Evolutionary conservation across 2,888 invertebrate species (phyloP), one percentile per base, ranked within the genome.

Genomic region (Nomada flava): DNA sequence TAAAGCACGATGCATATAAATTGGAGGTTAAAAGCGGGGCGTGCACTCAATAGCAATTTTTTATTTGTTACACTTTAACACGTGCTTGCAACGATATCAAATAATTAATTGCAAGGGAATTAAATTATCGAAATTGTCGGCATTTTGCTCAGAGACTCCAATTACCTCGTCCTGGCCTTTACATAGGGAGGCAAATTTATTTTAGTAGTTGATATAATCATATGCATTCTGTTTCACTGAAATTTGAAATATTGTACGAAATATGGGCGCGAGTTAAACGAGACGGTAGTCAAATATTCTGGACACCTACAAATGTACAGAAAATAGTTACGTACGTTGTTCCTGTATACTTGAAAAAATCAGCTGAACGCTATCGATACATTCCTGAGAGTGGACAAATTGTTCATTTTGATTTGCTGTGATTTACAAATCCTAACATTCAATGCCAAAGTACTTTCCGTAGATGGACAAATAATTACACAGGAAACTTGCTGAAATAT

Each of bases 1-100:
- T 76, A 59, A 72, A 36, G 74, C 71, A 70, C 59, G 86, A 86
- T 76, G 88, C 86, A 88, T 88, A 86, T 82, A 87, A 87, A 86
- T 84, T 84, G 84, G 62, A 64, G 77, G 86, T 82, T 84, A 88
- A 79, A 72, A 82, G 65, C 50, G 10, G 26, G 15, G 50, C 13
- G 59, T 44, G 75, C 68, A 59, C 36, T 18, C 55, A 62, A 71
- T 83, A 76, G 64, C 20, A 50, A 74, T 74, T 79, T 62, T 71
- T 69, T 55, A 13, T 53, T 73, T 20, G 53, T 50, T 7, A 29
- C 64, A 52, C 2, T n/a, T 7, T 60, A 5, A 20, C 15, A 7
- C 15, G 9, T 15, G 20, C 3, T 7, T 44, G 5, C 9, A 15
- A 29, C 2, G n/a, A 11, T 10, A 29, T 50, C 10, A 47, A 15